Conservation (phyloP, 2,888 invertebrate genomes). For the Drosophila seclusa region DNA sequence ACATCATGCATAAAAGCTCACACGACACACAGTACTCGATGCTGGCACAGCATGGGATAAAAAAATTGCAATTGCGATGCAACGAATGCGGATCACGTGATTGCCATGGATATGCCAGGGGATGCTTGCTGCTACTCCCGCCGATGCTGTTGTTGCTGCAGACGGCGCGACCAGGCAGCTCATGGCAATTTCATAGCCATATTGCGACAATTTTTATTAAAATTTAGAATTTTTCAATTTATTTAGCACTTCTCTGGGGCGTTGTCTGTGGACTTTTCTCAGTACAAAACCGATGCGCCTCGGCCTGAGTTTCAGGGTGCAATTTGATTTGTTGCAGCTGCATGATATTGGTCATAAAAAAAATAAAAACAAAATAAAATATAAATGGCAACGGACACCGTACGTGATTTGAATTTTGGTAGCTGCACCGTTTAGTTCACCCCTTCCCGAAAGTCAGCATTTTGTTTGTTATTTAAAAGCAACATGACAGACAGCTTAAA, state of each 20-base stretch:
- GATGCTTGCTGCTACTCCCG: constrained; percentile 1
- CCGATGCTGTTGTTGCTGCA: background rate
- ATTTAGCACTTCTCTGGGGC: constrained; percentile 59
- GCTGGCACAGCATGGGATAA: constrained; percentile 11
- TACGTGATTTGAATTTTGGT: constrained; percentile 73
- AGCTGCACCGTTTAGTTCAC: constrained; percentile 15
- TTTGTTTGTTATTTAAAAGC: constrained; percentile 41
- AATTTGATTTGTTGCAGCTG: constrained; percentile 79
- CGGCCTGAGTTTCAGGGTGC: constrained; percentile 1
- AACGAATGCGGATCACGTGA: constrained; percentile 62
- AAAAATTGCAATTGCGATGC: constrained; percentile 54
- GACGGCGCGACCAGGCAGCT: constrained; percentile 42
- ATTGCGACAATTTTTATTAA: constrained; percentile 80
- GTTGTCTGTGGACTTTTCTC: constrained; percentile 4
- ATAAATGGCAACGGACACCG: constrained; percentile 61
- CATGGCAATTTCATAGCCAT: constrained; percentile 76
- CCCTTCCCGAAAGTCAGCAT: constrained; percentile 10
- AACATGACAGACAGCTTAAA: constrained; percentile 28
- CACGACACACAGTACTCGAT: constrained; percentile 20
- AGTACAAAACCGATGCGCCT: background rate
- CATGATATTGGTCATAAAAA: constrained; percentile 73
- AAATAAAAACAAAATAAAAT: constrained; percentile 30
- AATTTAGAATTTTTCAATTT: constrained; percentile 79
- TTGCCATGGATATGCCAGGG: constrained; percentile 46
- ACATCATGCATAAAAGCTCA: constrained; percentile 13